phyloP scores from a whole-genome alignment of 2,888 invertebrate genomes.

The Apeira syringaria region DNA sequence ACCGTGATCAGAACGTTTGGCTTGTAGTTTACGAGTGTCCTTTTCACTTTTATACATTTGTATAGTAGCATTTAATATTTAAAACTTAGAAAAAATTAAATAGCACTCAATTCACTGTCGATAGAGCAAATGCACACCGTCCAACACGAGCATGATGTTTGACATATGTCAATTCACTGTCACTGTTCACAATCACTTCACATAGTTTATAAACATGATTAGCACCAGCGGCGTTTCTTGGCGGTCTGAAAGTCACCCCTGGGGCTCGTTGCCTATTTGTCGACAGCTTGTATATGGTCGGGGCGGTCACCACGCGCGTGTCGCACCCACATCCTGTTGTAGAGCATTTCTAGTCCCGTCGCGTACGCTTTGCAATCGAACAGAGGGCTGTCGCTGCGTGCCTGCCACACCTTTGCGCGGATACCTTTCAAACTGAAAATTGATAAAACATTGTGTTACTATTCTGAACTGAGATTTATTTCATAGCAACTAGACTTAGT shows the following conservation, averaged over 20 bases:
- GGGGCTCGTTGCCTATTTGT: constrained; percentile 50
- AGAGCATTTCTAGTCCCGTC: constrained; percentile 94
- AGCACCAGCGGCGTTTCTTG: constrained; percentile 40
- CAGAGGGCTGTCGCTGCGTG: constrained; percentile 94
- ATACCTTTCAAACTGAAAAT: constrained; percentile 90
- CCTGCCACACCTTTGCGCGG: constrained; percentile 98
- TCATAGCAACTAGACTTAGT: no score
- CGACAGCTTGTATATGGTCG: constrained; percentile 88
- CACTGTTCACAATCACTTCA: neutral
- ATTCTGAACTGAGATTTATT: no score
- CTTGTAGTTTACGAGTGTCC: no score
- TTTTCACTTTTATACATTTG: no score
- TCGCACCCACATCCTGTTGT: constrained; percentile 95
- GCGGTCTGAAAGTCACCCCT: constrained; percentile 9
- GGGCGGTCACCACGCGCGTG: constrained; percentile 91
- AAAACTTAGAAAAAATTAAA: no score
- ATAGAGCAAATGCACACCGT: no score
- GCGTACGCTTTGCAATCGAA: constrained; percentile 98
- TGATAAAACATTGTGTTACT: no score
- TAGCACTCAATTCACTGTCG: no score
- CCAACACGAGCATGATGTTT: no score
- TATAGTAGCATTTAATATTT: no score
- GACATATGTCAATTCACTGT: no score
- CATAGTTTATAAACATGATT: neutral
- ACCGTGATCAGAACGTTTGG: no score